Base-by-base conservation (phyloP, 1,140 invertebrate species). In the Rhopalosiphum maidis region DNA sequence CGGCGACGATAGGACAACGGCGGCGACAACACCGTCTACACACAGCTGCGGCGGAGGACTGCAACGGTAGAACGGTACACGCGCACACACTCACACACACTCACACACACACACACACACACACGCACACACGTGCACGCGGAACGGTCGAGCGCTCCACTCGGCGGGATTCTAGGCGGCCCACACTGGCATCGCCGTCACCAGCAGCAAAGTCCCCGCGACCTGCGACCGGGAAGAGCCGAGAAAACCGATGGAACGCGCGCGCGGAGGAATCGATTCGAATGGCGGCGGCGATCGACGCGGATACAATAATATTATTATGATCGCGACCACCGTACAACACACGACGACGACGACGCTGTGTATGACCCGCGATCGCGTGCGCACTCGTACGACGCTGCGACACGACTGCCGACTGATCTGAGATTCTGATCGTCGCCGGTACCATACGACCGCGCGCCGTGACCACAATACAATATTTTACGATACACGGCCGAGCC, bases 91-190 rank as follows among this genome's bases (percentile, higher is more conserved):
- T 11, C 46, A 46, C 46, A 1, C 46, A 11, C 46, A 11, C 46
- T 1, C 46, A 11, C 46, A 11, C 46, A 11, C 46, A 46, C 46
- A 46, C 43, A 48, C 48, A 48, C 48, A 48, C 48, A 48, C 48
- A 21, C 48, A n/a, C 60, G n/a, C 60, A 68, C 60, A 68, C 60
- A 68, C 60, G 60, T 77, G 60, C 30, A 77, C 60, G 60, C 30
- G n/a, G 30, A 77, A 77, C 60, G 60, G 60, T 77, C 60, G 60
- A 77, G 60, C 60, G 60, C 60, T 77, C 60, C 60, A 77, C 60
- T 77, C 30, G 60, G 60, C 60, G n/a, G 60, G 60, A 77, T 77
- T n/a, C 6, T 77, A n/a, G 30, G 6, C 30, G n/a, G 60, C 60
- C 4, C 60, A 1, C 60, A 18, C 30, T n/a, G 60, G 30, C 60